Percentiles rank a stretch among this genome's conserved stretches.
These are phyloP conservation scores for Nomada fucata DNA, from an alignment of 2,888 invertebrate genomes.

Conservation along the genomic window DNA sequence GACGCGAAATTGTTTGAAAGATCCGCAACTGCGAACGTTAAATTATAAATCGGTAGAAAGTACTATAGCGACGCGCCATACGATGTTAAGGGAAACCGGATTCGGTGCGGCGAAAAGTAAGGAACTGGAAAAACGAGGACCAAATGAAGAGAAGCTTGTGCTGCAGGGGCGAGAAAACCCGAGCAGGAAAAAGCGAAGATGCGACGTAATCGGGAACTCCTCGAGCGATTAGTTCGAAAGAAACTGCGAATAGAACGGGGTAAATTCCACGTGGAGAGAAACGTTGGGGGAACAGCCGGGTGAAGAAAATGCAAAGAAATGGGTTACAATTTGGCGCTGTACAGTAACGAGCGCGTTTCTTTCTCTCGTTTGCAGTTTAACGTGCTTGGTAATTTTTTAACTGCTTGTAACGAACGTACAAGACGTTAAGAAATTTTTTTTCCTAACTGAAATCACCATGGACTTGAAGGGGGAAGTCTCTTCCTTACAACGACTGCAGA, in stretches of 20 bases:
- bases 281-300: not conserved
- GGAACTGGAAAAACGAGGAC: not conserved
- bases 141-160: not conserved
- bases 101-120: conserved; percentile 1
- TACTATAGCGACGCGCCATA: not conserved
- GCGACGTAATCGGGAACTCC: conserved; percentile 20
- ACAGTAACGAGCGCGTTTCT: not conserved
- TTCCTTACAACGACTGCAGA: too few relatives aligned
- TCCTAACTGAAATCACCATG: too few relatives aligned
- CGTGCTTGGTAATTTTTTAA: conserved; percentile 1
- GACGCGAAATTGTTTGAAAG: conserved; percentile 42
- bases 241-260: conserved; percentile 33
- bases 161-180: not conserved
- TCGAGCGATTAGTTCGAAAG: conserved; percentile 23
- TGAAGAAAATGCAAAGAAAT: not conserved
- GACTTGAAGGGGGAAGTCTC: too few relatives aligned
- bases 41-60: conserved; percentile 9
- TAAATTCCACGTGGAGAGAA: conserved; percentile 21
- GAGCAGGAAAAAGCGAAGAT: not conserved
- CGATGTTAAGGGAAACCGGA: conserved; percentile 21
- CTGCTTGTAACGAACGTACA: not conserved
- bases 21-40: conserved; percentile 31
- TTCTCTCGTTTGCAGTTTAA: not conserved
- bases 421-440: too few relatives aligned
- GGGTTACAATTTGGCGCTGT: not conserved